Evolutionary conservation across 2,797 vertebrate genomes (phyloP).

Genomic region (Hoplostethus mediterraneus): DNA sequence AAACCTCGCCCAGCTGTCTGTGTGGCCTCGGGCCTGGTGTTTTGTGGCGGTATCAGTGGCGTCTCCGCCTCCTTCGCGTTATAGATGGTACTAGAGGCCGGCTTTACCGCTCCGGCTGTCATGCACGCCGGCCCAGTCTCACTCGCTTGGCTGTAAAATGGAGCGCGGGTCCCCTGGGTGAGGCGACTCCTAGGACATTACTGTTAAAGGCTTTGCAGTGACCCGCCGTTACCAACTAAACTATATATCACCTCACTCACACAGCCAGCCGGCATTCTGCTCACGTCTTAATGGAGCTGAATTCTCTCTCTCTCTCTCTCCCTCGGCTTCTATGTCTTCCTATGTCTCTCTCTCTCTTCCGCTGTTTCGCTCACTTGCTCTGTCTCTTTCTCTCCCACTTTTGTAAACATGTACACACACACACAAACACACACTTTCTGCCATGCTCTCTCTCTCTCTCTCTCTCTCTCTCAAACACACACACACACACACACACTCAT

Average conservation of each 20-base stretch:
- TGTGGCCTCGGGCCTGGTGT: constrained; percentile 78
- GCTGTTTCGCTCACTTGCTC: constrained; percentile 61
- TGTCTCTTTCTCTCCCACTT: constrained; percentile 54
- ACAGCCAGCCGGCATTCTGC: constrained; percentile 70
- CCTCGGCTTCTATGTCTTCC: not conserved
- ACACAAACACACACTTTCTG: constrained; percentile 19
- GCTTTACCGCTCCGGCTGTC: constrained; percentile 82
- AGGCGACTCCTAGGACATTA: constrained; percentile 81
- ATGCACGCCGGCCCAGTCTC: constrained; percentile 76
- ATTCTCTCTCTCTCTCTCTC: constrained; percentile 48
- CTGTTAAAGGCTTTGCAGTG: constrained; percentile 83
- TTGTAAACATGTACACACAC: constrained; percentile 39
- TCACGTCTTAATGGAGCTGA: constrained; percentile 74
- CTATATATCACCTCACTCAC: constrained; percentile 79
- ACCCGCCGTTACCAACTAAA: constrained; percentile 80
- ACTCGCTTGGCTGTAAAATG: constrained; percentile 84
- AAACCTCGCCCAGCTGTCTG: constrained; percentile 74
- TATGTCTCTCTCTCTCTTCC: not conserved
- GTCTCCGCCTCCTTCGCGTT: constrained; percentile 75
- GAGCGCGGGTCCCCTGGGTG: constrained; percentile 78
- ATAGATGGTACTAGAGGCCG: constrained; percentile 75
- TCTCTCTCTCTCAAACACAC: constrained; percentile 8
- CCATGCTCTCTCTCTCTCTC: constrained; percentile 4
- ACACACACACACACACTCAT: constrained; percentile 14
- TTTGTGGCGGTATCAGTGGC: constrained; percentile 75